phyloP scores from a whole-genome alignment of 2,888 invertebrate genomes.

The Alentia gelatinosa region DNA sequence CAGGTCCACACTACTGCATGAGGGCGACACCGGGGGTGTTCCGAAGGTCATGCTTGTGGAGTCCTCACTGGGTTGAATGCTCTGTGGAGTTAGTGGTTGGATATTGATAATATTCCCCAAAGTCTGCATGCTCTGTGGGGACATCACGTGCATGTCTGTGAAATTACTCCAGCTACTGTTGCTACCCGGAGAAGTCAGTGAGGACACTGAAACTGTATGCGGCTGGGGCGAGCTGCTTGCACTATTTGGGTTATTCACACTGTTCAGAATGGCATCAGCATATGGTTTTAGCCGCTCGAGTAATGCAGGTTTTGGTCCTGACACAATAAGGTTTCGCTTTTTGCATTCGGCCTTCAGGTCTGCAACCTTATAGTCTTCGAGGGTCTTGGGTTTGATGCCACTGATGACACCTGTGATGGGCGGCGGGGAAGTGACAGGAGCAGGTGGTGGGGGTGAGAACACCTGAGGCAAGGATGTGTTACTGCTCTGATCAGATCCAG shows the following conservation, averaged over 20 bases:
- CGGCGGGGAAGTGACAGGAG: slow-evolving; percentile 24
- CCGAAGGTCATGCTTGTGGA: slow-evolving; percentile 46
- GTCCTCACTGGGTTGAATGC: slow-evolving; percentile 32
- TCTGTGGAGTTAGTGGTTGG: slow-evolving; percentile 55
- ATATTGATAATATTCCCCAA: slow-evolving; percentile 53
- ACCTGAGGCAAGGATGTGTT: slow-evolving; percentile 16
- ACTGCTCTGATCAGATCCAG: slow-evolving; percentile 33
- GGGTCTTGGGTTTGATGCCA: slow-evolving; percentile 81
- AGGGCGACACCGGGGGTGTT: slow-evolving; percentile 74
- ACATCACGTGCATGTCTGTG: background rate
- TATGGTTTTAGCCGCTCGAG: slow-evolving; percentile 91
- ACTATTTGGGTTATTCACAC: slow-evolving; percentile 21
- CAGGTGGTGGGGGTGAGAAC: slow-evolving; percentile 39
- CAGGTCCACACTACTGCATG: slow-evolving; percentile 56
- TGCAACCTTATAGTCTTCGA: slow-evolving; percentile 97
- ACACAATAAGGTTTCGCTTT: slow-evolving; percentile 95
- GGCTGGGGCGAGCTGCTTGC: slow-evolving; percentile 41
- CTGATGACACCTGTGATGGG: background rate
- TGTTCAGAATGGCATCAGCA: slow-evolving; percentile 75
- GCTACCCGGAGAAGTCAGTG: slow-evolving; percentile 22
- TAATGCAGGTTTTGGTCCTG: slow-evolving; percentile 96
- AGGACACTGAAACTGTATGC: slow-evolving; percentile 36
- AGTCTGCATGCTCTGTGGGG: slow-evolving; percentile 36
- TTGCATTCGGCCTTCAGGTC: slow-evolving; percentile 97
- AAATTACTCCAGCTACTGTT: slow-evolving; percentile 35